Base-by-base conservation (phyloP, 2,797 vertebrate species). In the Acrossocheilus fasciatus region DNA sequence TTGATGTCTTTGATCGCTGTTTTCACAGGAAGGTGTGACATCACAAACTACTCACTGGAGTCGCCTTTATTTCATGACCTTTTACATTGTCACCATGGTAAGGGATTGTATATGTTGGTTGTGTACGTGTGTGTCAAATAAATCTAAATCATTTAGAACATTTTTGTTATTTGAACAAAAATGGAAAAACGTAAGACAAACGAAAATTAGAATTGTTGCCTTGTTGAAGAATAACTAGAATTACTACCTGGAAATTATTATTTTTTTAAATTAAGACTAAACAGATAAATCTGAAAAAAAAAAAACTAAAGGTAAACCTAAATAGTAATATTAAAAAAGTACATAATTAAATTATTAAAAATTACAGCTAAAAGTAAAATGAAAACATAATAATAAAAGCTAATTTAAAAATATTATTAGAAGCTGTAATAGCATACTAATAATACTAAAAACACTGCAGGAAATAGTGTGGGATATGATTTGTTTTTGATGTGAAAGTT, bases 11-110 rank as follows among this genome's bases (percentile, higher is more conserved):
- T 90, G 39, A 72, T 57, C 0, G 3, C 11, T 59, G 68, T 82
- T 90, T 79, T 54, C 73, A 75, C 88, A 99, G 98, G 98, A 99
- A 96, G 98, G 98, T 0, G 94, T 99, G 85, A 99, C 98, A 0
- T 99, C 97, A 0, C 96, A 98, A 94, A 99, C 98, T 0, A 97
- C 94, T 47, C 98, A 98, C 94, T 99, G 98, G 98, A 99, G 97
- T 86, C 97, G 98, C 3, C 96, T 99, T 12, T 99, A 99, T 93
- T 99, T 99, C 93, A 99, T 99, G 98, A 99, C 96, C 85, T 99
- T 99, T 91, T 99, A 99, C 89, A 99, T 99, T 0, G 98, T 99
- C 73, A 99, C 98, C 83, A 99, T 99, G 98, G 98, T 99, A 92
- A 93, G 97, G 26, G 39, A 57, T 52, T 85, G 70, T 45, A 2